Evolutionary conservation across 1,140 invertebrate species (phyloP).

Genomic region (Calycopis cecrops): DNA sequence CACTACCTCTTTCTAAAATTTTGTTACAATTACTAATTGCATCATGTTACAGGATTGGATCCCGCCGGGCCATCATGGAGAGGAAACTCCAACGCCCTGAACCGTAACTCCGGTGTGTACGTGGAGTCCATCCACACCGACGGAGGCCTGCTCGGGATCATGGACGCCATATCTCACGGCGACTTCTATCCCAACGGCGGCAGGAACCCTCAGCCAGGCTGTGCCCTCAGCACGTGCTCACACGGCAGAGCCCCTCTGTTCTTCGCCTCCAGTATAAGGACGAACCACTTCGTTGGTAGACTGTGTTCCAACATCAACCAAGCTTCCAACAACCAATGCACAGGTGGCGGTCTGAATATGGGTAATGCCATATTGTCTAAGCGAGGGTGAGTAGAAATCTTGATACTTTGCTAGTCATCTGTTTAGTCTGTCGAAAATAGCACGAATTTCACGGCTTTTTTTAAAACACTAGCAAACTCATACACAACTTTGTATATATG

Average conservation of each 20-base stretch:
- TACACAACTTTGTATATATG: too few species aligned
- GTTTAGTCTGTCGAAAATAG: too few species aligned
- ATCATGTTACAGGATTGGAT: too few species aligned
- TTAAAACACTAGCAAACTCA: too few species aligned
- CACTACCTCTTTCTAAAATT: too few species aligned
- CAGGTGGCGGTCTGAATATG: conserved; percentile 33
- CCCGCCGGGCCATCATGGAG: conserved; percentile 77
- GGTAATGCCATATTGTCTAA: conserved; percentile 28
- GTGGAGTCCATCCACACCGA: conserved; percentile 80
- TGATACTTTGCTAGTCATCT: too few species aligned
- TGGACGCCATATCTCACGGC: conserved; percentile 50
- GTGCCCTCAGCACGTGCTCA: conserved; percentile 65
- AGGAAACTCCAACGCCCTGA: conserved; percentile 35
- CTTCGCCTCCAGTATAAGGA: conserved; percentile 73
- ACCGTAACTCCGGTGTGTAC: conserved; percentile 71
- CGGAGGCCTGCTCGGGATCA: conserved; percentile 60
- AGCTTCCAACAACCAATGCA: conserved; percentile 32
- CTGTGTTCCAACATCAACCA: conserved; percentile 39
- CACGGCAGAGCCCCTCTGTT: conserved; percentile 70
- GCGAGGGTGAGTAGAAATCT: conserved; percentile 5
- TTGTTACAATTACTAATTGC: too few species aligned
- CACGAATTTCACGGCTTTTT: too few species aligned
- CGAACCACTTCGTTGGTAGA: conserved; percentile 51
- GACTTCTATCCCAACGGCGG: conserved; percentile 79
- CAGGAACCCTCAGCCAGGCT: conserved; percentile 78